A percentile compares a stretch with the other conserved stretches of the same genome.
Evolutionary conservation across 2,888 invertebrate genomes (phyloP).

Genomic region (Epinotia brunnichana): DNA sequence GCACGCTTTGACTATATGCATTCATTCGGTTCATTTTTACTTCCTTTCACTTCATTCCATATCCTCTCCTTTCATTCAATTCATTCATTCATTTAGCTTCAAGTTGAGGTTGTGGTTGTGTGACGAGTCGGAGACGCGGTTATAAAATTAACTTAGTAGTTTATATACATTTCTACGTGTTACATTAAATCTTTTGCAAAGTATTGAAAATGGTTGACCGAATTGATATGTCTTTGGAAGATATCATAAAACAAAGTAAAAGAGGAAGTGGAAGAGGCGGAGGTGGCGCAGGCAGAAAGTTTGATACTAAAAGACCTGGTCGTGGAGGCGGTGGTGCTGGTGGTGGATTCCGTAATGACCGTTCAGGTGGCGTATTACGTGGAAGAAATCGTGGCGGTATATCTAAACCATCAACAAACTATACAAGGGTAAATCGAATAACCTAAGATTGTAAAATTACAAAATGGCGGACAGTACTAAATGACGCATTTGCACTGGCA

Average conservation of each 20-base stretch:
- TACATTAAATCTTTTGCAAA: neutral
- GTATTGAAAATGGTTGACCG: constrained; percentile 91
- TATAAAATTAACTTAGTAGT: constrained; percentile 5
- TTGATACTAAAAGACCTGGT: constrained; percentile 72
- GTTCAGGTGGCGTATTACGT: constrained; percentile 85
- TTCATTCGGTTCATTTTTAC: constrained; percentile 6
- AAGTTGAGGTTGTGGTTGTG: neutral
- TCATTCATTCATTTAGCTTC: neutral
- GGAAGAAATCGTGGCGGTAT: constrained; percentile 89
- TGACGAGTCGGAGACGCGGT: constrained; percentile 6
- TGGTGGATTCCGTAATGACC: constrained; percentile 78
- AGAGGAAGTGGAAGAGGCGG: constrained; percentile 85
- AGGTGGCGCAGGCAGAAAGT: constrained; percentile 80
- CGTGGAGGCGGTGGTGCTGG: constrained; percentile 75
- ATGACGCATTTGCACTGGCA: constrained; percentile 62
- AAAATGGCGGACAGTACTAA: constrained; percentile 77
- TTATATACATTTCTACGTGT: constrained; percentile 4
- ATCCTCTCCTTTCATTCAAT: neutral
- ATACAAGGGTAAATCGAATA: constrained; percentile 87
- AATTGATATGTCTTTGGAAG: constrained; percentile 98
- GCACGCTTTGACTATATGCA: neutral
- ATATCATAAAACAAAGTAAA: constrained; percentile 95
- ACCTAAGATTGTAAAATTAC: constrained; percentile 72
- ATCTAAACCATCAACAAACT: constrained; percentile 85
- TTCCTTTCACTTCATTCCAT: neutral